phyloP scores from a whole-genome alignment of 1,140 invertebrate genomes.

The Drosophila navojoa region DNA sequence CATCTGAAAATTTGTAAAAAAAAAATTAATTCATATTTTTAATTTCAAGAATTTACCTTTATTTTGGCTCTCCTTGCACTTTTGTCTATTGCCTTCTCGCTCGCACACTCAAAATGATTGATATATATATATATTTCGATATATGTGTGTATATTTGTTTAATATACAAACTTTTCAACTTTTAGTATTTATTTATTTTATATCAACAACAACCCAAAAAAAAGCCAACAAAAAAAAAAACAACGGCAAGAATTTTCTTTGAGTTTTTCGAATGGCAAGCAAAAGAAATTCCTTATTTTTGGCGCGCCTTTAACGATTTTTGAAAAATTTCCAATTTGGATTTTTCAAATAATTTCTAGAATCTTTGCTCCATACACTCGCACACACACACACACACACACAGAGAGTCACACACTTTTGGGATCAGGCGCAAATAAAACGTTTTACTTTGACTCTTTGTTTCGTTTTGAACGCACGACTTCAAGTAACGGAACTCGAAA shows the following conservation, averaged over 20 bases:
- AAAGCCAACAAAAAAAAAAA: constrained; percentile 21
- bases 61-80: constrained; percentile 7
- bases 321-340: background rate
- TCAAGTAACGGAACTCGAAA: constrained; percentile 29
- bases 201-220: constrained; percentile 23
- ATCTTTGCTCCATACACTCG: background rate
- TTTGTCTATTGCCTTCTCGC: constrained; percentile 15
- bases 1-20: constrained; percentile 5
- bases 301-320: constrained; percentile 1
- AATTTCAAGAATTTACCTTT: constrained; percentile 53
- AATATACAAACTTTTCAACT: constrained; percentile 21
- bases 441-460: background rate
- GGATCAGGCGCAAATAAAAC: background rate
- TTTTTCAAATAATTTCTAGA: background rate
- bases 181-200: constrained; percentile 21
- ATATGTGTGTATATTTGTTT: background rate
- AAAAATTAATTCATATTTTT: no score
- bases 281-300: background rate
- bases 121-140: no score
- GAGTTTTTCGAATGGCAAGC: background rate
- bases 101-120: constrained; percentile 15
- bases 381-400: background rate
- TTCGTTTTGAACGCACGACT: constrained; percentile 20
- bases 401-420: background rate
- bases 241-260: background rate